These are phyloP conservation scores for Thomomys bottae DNA, from an alignment of 2,113 vertebrate genomes.

Conservation along the genomic window DNA sequence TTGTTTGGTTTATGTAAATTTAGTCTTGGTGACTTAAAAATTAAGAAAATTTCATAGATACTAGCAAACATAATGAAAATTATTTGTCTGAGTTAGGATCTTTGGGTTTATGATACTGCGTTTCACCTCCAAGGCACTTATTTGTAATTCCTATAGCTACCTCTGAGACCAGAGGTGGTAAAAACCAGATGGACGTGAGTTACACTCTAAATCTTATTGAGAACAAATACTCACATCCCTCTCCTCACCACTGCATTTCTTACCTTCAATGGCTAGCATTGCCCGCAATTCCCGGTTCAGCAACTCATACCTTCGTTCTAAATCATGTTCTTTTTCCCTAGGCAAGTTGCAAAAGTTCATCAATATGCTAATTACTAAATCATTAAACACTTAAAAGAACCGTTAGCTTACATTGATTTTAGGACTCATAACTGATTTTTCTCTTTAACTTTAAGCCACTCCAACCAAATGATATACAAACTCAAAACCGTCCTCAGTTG, in stretches of 20 bases:
- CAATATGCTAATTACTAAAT: constrained; percentile 99
- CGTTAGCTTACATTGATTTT: constrained; percentile 97
- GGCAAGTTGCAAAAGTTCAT: constrained; percentile 98
- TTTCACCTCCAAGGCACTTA: constrained; percentile 51
- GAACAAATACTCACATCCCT: neutral
- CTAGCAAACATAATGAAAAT: neutral
- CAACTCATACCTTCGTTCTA: constrained; percentile 98
- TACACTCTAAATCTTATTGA: constrained; percentile 20
- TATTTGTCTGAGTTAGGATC: constrained; percentile 25
- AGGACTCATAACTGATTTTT: constrained; percentile 91
- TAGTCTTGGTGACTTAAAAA: neutral
- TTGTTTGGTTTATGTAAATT: constrained; percentile 10
- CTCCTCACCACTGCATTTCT: constrained; percentile 72
- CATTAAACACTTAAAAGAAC: constrained; percentile 99
- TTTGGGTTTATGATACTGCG: neutral
- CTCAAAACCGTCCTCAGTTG: constrained; percentile 76
- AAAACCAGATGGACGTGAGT: neutral
- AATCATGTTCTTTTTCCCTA: constrained; percentile 99
- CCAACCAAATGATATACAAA: constrained; percentile 96
- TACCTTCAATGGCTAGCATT: constrained; percentile 99
- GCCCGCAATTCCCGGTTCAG: constrained; percentile 97
- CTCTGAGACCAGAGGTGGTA: neutral
- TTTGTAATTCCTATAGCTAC: constrained; percentile 24
- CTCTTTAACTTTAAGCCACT: constrained; percentile 97
- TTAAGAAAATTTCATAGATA: neutral